These are phyloP conservation scores for Noctua comes DNA, from an alignment of 2,888 invertebrate genomes.

Conservation along the genomic window DNA sequence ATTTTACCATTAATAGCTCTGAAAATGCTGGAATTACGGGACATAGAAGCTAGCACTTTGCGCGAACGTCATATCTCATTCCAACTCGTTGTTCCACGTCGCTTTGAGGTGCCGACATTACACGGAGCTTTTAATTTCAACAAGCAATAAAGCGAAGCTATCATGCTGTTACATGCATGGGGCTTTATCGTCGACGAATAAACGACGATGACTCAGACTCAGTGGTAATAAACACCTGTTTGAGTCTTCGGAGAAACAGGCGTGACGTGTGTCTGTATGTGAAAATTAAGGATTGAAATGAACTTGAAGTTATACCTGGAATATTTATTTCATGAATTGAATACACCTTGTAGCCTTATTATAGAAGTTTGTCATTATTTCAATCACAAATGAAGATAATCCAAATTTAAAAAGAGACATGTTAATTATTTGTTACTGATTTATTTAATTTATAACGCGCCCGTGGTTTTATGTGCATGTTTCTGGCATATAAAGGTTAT, in stretches of 20 bases:
- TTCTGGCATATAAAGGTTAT: background rate
- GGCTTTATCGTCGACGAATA: conserved; percentile 5
- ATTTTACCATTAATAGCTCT: background rate
- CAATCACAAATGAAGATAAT: background rate
- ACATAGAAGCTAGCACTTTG: background rate
- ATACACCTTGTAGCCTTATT: background rate
- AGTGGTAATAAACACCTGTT: conserved; percentile 35
- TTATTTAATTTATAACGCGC: background rate
- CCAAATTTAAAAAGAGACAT: background rate
- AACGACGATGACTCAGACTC: conserved; percentile 29
- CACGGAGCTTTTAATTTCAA: conserved; percentile 10
- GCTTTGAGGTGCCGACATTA: conserved; percentile 16
- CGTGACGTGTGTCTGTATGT: background rate
- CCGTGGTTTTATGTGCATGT: background rate
- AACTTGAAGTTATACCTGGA: background rate
- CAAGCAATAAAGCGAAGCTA: conserved; percentile 12
- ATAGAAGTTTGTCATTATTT: background rate
- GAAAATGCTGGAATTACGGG: background rate
- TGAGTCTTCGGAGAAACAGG: conserved; percentile 12
- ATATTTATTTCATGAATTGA: background rate
- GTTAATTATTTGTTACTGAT: background rate
- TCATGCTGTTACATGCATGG: background rate
- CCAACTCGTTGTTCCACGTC: background rate
- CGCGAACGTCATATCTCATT: background rate
- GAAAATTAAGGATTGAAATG: background rate